Base-by-base conservation (phyloP, 1,140 invertebrate species). In the Drosophila cardini region DNA sequence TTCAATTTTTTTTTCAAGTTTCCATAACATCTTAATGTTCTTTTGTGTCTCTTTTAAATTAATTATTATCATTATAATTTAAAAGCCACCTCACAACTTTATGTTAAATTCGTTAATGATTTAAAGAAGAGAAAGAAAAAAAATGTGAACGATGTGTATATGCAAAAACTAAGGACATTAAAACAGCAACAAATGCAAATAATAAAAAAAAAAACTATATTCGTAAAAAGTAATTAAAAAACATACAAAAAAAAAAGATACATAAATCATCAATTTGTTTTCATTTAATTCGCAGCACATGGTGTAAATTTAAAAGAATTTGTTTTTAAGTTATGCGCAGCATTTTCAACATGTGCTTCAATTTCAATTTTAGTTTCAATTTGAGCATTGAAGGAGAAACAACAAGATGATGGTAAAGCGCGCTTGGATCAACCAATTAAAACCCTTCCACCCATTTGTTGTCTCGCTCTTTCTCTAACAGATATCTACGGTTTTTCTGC, bases 171-270 rank as follows among this genome's bases (percentile, higher is more conserved):
- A 78, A 83, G 72, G 72, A 86, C 30, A 78, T 55, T 53, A 65
- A 70, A 76, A 26, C 21, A 26, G 21, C 21, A 26, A 26, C 21
- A 26, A 26, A 72, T 57, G 32, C 30, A 72, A 67, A 58, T 61
- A 74, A 68, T 52, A 60, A 42, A 81, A 82, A 76, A 79, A 82
- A 58, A 82, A 60, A 77, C 71, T 89, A 89, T 89, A 87, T 87
- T 87, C 83, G 32, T 79, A 86, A 74, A 84, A 84, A 73, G 32
- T 53, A 42, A 76, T 69, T 70, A 79, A 72, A 63, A 65, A 68
- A 11, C n/a, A 67, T 21, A 15, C 50, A 71, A 68, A 63, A 61
- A 62, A 62, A 69, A 36, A 76, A 73, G 26, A 67, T 36, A 40
- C 67, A 75, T 76, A 65, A 75, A 75, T 63, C 36, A 71, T 13